Evolutionary conservation across 2,113 vertebrate species (phyloP).

Genomic region (Oreochromis spilurus): DNA sequence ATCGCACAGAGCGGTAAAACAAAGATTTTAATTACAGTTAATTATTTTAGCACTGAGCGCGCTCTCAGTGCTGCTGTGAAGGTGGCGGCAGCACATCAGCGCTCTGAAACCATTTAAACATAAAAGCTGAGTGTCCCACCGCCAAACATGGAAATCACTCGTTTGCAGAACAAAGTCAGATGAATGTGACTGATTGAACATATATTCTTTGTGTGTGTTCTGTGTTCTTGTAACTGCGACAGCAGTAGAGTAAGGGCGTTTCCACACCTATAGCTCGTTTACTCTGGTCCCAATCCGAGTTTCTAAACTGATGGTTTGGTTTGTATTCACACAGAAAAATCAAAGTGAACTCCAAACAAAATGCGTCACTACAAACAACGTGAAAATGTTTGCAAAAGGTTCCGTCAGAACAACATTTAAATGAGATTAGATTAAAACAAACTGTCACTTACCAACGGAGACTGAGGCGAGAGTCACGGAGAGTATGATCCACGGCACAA

Average conservation of each 20-base stretch:
- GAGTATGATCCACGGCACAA: neutral
- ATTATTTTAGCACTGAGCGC: neutral
- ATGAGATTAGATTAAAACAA: neutral
- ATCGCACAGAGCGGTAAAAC: neutral
- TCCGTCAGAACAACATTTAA: neutral
- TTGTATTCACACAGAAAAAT: neutral
- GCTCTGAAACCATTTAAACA: neutral
- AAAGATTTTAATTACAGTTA: neutral
- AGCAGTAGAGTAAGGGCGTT: neutral
- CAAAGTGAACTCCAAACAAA: neutral
- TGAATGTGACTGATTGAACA: neutral
- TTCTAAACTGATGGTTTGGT: neutral
- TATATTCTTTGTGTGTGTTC: neutral
- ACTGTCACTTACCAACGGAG: neutral
- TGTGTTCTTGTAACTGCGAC: neutral
- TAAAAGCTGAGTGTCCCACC: neutral
- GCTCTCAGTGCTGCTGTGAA: neutral
- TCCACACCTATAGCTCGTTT: neutral
- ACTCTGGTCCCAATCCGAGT: neutral
- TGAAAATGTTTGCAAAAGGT: neutral
- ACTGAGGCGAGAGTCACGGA: neutral
- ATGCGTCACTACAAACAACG: neutral
- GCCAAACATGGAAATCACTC: neutral
- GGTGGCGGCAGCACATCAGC: neutral
- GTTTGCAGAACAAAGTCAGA: accelerated